A percentile compares a stretch with the other conserved stretches of the same genome.
Evolutionary conservation across 2,888 invertebrate species (phyloP).

Genomic region (Lasioglossum morio): DNA sequence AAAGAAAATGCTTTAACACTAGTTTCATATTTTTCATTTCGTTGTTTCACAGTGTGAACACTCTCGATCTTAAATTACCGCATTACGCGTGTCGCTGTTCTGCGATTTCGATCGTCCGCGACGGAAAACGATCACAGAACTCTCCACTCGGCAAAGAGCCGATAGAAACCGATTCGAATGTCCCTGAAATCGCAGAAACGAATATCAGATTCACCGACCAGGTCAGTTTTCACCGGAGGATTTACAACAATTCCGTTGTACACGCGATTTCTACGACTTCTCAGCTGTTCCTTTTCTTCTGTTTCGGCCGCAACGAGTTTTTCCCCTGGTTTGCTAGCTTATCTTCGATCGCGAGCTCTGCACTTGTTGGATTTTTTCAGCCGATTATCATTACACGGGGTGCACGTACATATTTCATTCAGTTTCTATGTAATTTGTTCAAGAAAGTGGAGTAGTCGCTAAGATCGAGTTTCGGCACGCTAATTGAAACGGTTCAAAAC

Average conservation of each 20-base stretch:
- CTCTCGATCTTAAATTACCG: conserved; percentile 56
- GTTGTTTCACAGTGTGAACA: conserved; percentile 13
- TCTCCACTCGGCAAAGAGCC: not conserved
- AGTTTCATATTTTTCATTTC: no score
- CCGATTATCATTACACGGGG: not conserved
- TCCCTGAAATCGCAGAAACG: conserved; percentile 2
- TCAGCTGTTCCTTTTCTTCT: not conserved
- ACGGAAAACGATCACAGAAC: not conserved
- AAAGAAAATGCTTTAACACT: no score
- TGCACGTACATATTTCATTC: not conserved
- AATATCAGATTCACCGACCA: not conserved
- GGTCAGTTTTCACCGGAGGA: not conserved
- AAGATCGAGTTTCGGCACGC: not conserved
- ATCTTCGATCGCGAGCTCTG: not conserved
- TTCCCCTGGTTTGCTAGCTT: not conserved
- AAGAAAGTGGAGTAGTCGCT: not conserved
- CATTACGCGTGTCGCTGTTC: conserved; percentile 7
- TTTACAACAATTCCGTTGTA: conserved; percentile 2
- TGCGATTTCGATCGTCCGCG: not conserved
- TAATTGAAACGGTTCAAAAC: not conserved
- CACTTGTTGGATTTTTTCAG: not conserved
- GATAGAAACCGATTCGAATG: conserved; percentile 11
- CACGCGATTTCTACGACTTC: not conserved
- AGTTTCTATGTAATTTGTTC: conserved; percentile 1
- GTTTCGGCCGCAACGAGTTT: not conserved